Evolutionary conservation across 2,888 invertebrate species (phyloP).

Genomic region (Euphydryas editha): DNA sequence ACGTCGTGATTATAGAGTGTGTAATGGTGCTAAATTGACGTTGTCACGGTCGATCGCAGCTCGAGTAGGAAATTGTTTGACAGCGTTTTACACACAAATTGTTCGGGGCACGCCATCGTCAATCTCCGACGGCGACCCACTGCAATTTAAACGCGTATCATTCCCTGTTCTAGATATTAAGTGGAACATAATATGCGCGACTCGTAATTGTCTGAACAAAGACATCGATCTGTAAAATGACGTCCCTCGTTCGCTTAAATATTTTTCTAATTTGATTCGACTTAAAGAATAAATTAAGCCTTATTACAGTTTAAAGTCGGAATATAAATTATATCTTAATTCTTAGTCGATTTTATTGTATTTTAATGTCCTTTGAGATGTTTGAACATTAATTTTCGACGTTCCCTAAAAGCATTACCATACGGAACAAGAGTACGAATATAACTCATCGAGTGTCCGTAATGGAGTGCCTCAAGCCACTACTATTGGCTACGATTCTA

Average conservation of each 20-base stretch:
- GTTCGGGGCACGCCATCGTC: conserved; percentile 11
- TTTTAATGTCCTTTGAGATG: not conserved
- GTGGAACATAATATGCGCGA: not conserved
- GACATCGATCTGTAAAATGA: not conserved
- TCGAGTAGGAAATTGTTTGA: conserved; percentile 15
- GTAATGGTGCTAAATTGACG: conserved; percentile 16
- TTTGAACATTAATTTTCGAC: not conserved
- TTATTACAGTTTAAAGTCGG: not conserved
- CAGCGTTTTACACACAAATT: conserved; percentile 17
- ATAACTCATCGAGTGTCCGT: not conserved
- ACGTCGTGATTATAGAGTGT: conserved; percentile 2
- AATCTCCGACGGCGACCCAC: not conserved
- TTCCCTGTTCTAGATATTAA: not conserved
- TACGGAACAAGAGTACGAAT: not conserved
- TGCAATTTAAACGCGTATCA: not conserved
- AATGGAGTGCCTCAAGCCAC: not conserved
- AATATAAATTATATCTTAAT: conserved; percentile 1
- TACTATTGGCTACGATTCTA: not conserved
- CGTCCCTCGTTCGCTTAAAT: conserved; percentile 1
- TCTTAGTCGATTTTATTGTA: not conserved
- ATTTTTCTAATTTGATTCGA: not conserved
- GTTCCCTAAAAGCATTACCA: not conserved
- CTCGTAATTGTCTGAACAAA: not conserved
- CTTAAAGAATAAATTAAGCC: conserved; percentile 5
- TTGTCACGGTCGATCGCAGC: conserved; percentile 16